Evolutionary conservation across 2,797 vertebrate genomes (phyloP).

Genomic region (Lutjanus argentimaculatus): DNA sequence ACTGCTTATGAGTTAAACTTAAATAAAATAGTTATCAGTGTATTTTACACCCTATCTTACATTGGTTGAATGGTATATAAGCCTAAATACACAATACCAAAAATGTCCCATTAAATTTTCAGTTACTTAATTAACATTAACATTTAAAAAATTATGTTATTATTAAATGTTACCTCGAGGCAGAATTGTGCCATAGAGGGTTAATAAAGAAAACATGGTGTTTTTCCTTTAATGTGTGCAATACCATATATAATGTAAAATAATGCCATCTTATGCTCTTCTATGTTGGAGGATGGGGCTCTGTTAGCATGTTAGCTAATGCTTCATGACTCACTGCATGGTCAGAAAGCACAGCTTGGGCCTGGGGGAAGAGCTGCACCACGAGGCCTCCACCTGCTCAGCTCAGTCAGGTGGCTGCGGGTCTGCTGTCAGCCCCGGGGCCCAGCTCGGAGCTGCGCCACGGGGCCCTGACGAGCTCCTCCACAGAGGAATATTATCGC

Average conservation of each 20-base stretch:
- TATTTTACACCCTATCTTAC: too few species aligned
- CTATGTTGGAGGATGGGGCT: conserved; percentile 17
- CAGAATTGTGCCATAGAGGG: too few species aligned
- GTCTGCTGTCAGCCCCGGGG: conserved; percentile 50
- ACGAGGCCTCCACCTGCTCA: conserved; percentile 57
- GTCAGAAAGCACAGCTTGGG: conserved; percentile 66
- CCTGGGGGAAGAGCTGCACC: conserved; percentile 69
- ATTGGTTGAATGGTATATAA: too few species aligned
- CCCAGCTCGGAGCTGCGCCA: conserved; percentile 58
- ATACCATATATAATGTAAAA: background rate
- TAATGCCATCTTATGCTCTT: background rate
- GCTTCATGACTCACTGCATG: conserved; percentile 66
- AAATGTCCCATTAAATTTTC: too few species aligned
- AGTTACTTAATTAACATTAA: too few species aligned
- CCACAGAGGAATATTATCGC: conserved; percentile 42
- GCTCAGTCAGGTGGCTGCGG: conserved; percentile 73
- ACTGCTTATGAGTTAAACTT: too few species aligned
- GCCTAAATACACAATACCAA: too few species aligned
- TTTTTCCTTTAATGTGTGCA: background rate
- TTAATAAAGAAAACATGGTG: background rate
- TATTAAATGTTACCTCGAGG: too few species aligned
- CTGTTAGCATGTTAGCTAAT: conserved; percentile 64
- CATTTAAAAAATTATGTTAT: too few species aligned
- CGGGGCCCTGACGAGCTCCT: conserved; percentile 13
- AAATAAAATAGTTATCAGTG: too few species aligned